A percentile compares a stretch with the other conserved stretches of the same genome.
These are phyloP conservation scores for Ibycter americanus DNA, from an alignment of 2,797 vertebrate genomes.

Conservation along the genomic window DNA sequence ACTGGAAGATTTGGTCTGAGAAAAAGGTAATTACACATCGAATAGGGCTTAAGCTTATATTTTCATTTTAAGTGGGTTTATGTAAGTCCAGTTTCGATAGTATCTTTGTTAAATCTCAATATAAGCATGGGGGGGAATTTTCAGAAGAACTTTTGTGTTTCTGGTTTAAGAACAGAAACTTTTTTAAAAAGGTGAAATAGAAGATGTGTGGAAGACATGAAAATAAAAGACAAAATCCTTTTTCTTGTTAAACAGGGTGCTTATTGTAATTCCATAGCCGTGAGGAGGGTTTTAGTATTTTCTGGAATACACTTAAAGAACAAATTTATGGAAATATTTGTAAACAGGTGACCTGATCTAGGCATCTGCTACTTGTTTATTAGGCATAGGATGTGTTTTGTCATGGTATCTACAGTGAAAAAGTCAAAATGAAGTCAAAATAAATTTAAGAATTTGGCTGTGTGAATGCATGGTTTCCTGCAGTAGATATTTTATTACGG, in stretches of 20 bases:
- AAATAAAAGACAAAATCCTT: not conserved
- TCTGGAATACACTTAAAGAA: not conserved
- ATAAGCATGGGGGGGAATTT: not conserved
- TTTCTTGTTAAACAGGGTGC: not conserved
- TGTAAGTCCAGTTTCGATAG: not conserved
- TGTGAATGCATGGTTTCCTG: not conserved
- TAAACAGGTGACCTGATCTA: slow-evolving; percentile 20
- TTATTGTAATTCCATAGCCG: not conserved
- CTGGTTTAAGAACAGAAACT: not conserved
- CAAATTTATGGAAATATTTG: not conserved
- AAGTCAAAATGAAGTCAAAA: slow-evolving; percentile 24
- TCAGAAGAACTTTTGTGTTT: not conserved
- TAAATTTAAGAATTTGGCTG: not conserved
- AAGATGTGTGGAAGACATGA: not conserved
- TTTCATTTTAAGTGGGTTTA: slow-evolving; percentile 3
- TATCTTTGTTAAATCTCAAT: slow-evolving; percentile 36
- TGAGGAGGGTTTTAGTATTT: not conserved
- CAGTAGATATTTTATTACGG: not conserved
- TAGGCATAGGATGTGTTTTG: not conserved
- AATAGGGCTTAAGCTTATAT: not conserved
- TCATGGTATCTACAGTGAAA: not conserved
- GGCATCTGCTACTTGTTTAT: not conserved
- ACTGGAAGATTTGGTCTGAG: not conserved
- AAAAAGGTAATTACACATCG: not conserved
- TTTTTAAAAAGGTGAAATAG: not conserved